phyloP scores from a whole-genome alignment of 1,140 invertebrate genomes.

The Spodoptera frugiperda region DNA sequence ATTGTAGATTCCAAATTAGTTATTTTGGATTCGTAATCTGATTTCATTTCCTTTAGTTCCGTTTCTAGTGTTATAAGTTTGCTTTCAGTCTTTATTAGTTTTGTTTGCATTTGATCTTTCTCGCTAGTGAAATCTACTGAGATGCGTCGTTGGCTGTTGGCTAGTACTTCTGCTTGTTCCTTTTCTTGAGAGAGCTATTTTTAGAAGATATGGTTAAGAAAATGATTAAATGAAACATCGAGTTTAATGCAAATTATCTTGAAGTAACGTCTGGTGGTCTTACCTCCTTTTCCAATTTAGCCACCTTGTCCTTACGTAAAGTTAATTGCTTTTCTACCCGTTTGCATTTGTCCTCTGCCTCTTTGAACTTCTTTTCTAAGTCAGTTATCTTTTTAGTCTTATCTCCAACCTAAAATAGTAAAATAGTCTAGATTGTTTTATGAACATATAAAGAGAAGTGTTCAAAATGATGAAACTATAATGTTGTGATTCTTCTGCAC shows the following conservation, averaged over 20 bases:
- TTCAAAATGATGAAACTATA: no score
- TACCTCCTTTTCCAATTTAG: constrained; percentile 88
- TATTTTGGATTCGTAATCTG: constrained; percentile 87
- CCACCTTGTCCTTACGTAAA: constrained; percentile 87
- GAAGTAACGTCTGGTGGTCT: not conserved
- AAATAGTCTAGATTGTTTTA: not conserved
- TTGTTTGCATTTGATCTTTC: constrained; percentile 81
- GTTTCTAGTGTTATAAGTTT: constrained; percentile 87
- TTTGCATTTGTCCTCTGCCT: constrained; percentile 88
- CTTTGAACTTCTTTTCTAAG: constrained; percentile 87
- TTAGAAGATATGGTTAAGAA: constrained; percentile 31
- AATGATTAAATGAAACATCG: not conserved
- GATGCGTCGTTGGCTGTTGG: constrained; percentile 75
- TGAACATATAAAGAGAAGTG: not conserved
- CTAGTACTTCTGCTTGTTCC: constrained; percentile 76
- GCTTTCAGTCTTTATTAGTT: constrained; percentile 86
- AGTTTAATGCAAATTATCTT: not conserved
- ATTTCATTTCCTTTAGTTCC: constrained; percentile 86
- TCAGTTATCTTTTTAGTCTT: constrained; percentile 87
- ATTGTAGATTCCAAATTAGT: constrained; percentile 86
- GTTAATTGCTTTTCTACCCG: constrained; percentile 86
- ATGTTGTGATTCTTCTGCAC: no score
- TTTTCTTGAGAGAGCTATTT: constrained; percentile 87
- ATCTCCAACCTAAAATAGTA: constrained; percentile 84
- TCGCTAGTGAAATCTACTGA: constrained; percentile 80